Percentiles rank a stretch among this genome's conserved stretches.
These are phyloP conservation scores for Benthosema pterotum DNA, from an alignment of 2,797 vertebrate genomes.

Conservation along the genomic window DNA sequence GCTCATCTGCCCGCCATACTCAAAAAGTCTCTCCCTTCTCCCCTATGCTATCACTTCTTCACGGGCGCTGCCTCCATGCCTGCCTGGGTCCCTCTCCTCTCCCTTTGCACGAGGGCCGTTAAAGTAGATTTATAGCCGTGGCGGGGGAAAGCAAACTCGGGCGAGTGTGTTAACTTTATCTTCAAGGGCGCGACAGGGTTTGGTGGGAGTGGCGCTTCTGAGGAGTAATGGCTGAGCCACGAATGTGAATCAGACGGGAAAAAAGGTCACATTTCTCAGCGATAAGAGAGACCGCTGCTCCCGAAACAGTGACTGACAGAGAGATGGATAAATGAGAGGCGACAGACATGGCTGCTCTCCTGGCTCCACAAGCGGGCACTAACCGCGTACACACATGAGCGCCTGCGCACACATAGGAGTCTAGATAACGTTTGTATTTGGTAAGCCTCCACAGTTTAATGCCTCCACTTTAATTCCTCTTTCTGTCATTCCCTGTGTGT, in stretches of 20 bases:
- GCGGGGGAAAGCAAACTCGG: conserved; percentile 63
- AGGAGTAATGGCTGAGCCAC: conserved; percentile 65
- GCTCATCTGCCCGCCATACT: conserved; percentile 7
- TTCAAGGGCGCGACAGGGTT: conserved; percentile 59
- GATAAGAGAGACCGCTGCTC: conserved; percentile 58
- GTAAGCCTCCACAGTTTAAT: no score
- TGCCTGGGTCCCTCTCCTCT: conserved; percentile 26
- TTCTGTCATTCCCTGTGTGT: no score
- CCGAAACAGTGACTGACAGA: conserved; percentile 50
- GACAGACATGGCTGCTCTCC: conserved; percentile 40
- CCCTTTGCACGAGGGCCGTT: conserved; percentile 46
- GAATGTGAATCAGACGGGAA: conserved; percentile 57
- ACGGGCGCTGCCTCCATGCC: background rate
- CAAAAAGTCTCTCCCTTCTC: background rate
- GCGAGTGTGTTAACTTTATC: conserved; percentile 77
- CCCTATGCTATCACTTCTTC: conserved; percentile 2
- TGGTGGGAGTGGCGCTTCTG: conserved; percentile 35
- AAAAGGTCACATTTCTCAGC: conserved; percentile 57
- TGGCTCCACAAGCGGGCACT: conserved; percentile 12
- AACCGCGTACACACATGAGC: conserved; percentile 6
- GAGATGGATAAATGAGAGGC: conserved; percentile 43
- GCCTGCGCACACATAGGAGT: background rate
- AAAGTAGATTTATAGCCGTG: conserved; percentile 75
- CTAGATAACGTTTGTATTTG: background rate
- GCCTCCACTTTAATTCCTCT: no score